Evolutionary conservation across 2,797 vertebrate genomes (phyloP).

Genomic region (Pseudochirops corinnae): DNA sequence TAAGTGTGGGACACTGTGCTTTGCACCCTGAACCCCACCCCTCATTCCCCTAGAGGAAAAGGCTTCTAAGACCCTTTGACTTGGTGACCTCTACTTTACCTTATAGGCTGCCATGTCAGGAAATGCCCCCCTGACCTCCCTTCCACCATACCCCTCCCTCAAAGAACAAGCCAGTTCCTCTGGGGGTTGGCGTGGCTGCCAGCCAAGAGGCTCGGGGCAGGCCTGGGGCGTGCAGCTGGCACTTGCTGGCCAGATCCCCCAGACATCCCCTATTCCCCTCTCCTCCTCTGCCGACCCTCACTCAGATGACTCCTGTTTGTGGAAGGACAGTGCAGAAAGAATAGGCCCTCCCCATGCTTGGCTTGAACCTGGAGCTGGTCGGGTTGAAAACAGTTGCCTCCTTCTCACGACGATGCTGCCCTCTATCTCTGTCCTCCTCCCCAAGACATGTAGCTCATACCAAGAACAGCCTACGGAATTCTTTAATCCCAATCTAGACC

Average conservation of each 20-base stretch:
- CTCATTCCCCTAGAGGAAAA: neutral
- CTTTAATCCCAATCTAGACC: constrained; percentile 23
- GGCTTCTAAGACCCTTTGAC: neutral
- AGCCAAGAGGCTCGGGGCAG: constrained; percentile 76
- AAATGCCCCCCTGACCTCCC: constrained; percentile 53
- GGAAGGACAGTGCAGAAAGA: constrained; percentile 7
- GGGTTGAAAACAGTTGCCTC: neutral
- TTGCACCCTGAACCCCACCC: neutral
- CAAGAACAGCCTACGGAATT: constrained; percentile 24
- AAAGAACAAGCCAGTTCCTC: constrained; percentile 54
- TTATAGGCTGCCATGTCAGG: constrained; percentile 21
- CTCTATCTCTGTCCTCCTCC: neutral
- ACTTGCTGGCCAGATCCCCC: constrained; percentile 67
- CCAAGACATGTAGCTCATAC: neutral
- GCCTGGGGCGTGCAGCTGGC: constrained; percentile 78
- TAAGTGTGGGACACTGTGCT: constrained; percentile 19
- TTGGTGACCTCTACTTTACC: constrained; percentile 41
- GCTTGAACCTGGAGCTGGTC: constrained; percentile 42
- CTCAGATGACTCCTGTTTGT: constrained; percentile 58
- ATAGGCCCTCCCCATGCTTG: constrained; percentile 5
- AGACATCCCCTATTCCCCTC: constrained; percentile 53
- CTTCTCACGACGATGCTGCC: constrained; percentile 27
- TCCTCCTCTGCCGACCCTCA: constrained; percentile 1
- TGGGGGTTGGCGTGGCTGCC: constrained; percentile 68
- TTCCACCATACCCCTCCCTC: constrained; percentile 41